A percentile compares a stretch with the other conserved stretches of the same genome.
phyloP scores from a whole-genome alignment of 1,140 invertebrate genomes.

The Ridgeia piscesae region DNA sequence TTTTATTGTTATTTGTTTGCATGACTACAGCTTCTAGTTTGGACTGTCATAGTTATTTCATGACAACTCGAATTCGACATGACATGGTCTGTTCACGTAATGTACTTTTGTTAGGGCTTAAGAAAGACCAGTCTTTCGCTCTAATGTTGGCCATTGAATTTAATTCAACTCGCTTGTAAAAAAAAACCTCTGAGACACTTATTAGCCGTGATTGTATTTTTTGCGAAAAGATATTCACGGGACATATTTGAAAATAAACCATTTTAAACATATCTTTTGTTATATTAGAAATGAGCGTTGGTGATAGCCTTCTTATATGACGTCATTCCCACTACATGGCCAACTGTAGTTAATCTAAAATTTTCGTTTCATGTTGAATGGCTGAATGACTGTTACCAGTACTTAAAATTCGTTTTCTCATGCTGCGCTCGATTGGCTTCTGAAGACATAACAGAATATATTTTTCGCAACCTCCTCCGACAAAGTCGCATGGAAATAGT shows the following conservation, averaged over 20 bases:
- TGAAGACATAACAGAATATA: too few relatives aligned
- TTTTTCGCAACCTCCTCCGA: too few relatives aligned
- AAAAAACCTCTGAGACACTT: background rate
- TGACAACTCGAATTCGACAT: background rate
- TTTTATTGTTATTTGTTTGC: background rate
- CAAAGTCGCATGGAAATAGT: too few relatives aligned
- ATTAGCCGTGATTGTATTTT: background rate
- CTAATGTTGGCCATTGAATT: background rate
- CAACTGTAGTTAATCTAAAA: background rate
- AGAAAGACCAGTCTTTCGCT: background rate
- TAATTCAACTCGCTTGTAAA: slow-evolving; percentile 6
- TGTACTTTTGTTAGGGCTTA: background rate
- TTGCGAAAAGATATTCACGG: background rate
- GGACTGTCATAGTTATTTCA: background rate
- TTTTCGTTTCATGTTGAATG: too few relatives aligned
- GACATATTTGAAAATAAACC: background rate
- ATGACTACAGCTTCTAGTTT: background rate
- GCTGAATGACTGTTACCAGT: too few relatives aligned
- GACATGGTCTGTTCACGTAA: background rate
- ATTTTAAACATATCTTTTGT: background rate
- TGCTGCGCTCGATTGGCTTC: too few relatives aligned
- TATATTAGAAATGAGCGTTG: background rate
- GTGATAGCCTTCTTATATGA: background rate
- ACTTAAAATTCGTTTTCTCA: too few relatives aligned
- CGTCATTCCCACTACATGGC: background rate